Evolutionary conservation across 2,113 vertebrate genomes (phyloP).

Genomic region (Physeter macrocephalus): DNA sequence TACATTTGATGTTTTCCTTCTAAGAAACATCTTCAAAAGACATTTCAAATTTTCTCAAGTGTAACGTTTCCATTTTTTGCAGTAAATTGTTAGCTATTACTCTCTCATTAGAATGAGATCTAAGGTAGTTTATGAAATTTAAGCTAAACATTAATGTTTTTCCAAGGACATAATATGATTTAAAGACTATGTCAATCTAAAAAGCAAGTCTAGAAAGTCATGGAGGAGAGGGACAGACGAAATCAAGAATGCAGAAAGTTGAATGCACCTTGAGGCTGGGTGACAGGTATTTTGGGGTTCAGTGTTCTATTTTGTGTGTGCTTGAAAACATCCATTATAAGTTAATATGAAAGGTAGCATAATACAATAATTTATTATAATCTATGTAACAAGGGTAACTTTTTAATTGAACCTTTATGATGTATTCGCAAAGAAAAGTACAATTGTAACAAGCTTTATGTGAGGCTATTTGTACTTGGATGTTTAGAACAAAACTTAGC

Average conservation of each 20-base stretch:
- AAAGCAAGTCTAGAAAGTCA: background rate
- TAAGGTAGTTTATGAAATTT: background rate
- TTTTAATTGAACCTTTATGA: background rate
- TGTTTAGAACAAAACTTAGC: background rate
- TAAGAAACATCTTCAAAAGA: constrained; percentile 18
- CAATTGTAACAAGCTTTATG: background rate
- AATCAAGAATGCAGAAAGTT: background rate
- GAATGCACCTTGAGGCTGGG: background rate
- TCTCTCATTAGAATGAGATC: background rate
- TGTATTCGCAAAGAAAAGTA: background rate
- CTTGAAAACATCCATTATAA: background rate
- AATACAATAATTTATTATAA: constrained; percentile 4
- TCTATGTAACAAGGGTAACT: background rate
- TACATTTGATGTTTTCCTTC: background rate
- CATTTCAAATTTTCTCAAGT: background rate
- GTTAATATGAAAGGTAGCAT: background rate
- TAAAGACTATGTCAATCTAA: background rate
- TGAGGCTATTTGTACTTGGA: background rate
- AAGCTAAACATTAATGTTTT: constrained; percentile 3
- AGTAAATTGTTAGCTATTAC: background rate
- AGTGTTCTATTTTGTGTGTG: background rate
- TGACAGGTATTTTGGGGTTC: background rate
- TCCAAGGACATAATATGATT: background rate
- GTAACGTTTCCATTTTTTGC: background rate
- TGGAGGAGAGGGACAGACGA: background rate